Percentiles rank a stretch among this genome's conserved stretches.
Evolutionary conservation across 2,113 vertebrate genomes (phyloP).

Genomic region (Philantomba maxwellii): DNA sequence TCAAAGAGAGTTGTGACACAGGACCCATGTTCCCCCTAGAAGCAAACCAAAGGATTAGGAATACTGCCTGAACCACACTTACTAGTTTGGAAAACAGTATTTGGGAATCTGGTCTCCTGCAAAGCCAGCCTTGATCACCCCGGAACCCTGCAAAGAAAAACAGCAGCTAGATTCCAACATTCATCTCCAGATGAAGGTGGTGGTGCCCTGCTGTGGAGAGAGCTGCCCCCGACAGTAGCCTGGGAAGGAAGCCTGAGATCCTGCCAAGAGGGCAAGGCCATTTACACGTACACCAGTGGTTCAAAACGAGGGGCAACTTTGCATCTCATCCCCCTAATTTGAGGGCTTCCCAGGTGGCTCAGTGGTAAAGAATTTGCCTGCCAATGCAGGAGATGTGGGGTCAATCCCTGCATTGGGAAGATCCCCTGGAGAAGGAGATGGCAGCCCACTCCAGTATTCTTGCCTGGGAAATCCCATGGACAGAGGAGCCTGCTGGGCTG

Average conservation of each 20-base stretch:
- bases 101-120: constrained; percentile 95
- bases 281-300: not conserved
- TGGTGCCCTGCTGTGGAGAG: not conserved
- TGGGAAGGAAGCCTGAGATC: not conserved
- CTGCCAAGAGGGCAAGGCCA: not conserved
- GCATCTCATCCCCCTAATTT: not conserved
- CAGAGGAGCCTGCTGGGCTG: not conserved
- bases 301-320: not conserved
- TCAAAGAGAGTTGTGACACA: not conserved
- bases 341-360: not conserved
- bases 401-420: not conserved
- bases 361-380: not conserved
- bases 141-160: constrained; percentile 83
- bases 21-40: not conserved
- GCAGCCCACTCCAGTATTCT: not conserved
- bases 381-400: not conserved
- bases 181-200: not conserved
- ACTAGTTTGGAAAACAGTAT: constrained; percentile 96
- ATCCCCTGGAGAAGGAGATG: not conserved
- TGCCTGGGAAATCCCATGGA: not conserved
- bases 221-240: fast-evolving
- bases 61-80: constrained; percentile 71
- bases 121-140: constrained; percentile 92
- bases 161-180: not conserved
- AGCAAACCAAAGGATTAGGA: not conserved